Percentiles rank a stretch among this genome's conserved stretches.
These are phyloP conservation scores for Phocoena phocoena DNA, from an alignment of 2,113 vertebrate species.

Conservation along the genomic window DNA sequence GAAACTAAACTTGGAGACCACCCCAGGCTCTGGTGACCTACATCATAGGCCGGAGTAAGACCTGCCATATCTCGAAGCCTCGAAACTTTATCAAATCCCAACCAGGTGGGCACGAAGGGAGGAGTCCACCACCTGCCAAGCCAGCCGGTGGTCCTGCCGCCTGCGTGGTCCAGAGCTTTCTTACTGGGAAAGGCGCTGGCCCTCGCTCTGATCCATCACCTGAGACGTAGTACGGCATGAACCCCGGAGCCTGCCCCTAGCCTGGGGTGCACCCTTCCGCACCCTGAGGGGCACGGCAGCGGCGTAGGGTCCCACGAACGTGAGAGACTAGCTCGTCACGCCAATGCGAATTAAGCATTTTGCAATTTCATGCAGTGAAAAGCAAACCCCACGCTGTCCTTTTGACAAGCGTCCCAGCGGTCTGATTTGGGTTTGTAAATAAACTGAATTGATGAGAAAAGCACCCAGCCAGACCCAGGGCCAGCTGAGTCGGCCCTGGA, in stretches of 20 bases:
- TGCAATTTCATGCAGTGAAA: not conserved
- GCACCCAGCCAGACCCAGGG: not conserved
- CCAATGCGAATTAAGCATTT: not conserved
- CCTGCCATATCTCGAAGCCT: not conserved
- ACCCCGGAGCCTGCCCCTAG: not conserved
- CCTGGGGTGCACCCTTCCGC: not conserved
- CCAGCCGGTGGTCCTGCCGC: not conserved
- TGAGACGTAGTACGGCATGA: not conserved
- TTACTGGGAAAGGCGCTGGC: not conserved
- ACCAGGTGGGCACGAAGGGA: not conserved
- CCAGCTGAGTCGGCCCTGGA: not conserved
- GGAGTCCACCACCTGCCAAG: not conserved
- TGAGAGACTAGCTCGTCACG: not conserved
- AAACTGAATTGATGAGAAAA: not conserved
- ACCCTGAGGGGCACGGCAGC: not conserved
- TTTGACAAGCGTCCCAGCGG: not conserved
- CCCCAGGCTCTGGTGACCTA: not conserved
- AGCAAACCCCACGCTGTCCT: not conserved
- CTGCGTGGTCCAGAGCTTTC: not conserved
- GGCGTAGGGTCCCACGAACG: not conserved
- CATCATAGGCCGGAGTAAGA: not conserved
- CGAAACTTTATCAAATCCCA: not conserved
- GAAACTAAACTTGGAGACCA: not conserved
- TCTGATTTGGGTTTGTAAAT: slow-evolving; percentile 4
- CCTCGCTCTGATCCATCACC: not conserved